These are phyloP conservation scores for Coccyzus lansbergi DNA, from an alignment of 2,797 vertebrate genomes.

Conservation along the genomic window DNA sequence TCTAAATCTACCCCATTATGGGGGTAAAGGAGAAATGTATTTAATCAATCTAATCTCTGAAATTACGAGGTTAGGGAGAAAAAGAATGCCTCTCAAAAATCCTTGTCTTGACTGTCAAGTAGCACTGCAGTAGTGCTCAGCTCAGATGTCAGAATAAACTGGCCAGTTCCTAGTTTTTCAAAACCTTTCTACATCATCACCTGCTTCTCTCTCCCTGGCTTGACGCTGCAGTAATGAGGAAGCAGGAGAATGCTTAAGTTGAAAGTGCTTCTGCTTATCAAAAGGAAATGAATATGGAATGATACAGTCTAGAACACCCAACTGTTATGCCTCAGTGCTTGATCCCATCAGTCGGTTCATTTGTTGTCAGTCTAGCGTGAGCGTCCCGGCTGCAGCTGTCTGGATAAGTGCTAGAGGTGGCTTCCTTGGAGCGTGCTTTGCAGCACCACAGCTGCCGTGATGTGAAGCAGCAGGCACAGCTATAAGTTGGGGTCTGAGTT, in stretches of 20 bases:
- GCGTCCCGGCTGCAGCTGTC: neutral
- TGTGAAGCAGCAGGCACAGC: fast-evolving
- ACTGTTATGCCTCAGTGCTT: fast-evolving
- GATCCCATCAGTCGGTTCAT: neutral
- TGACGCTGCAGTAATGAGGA: neutral
- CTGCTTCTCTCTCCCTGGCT: neutral
- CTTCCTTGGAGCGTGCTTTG: neutral
- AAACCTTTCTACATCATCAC: neutral
- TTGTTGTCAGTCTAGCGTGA: neutral
- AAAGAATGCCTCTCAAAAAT: neutral
- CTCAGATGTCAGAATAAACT: neutral
- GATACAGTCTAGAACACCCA: neutral
- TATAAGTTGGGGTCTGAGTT: neutral
- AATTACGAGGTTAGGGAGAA: neutral
- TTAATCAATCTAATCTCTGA: no score
- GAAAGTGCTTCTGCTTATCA: neutral
- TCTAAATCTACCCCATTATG: no score
- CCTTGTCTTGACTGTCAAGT: neutral
- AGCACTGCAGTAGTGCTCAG: neutral
- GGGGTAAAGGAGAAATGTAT: no score
- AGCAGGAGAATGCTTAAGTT: neutral
- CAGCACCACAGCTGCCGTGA: fast-evolving
- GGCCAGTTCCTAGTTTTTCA: neutral
- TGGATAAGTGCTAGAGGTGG: neutral
- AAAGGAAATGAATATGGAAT: neutral